These are phyloP conservation scores for Oreohelix idahoensis DNA, from an alignment of 1,140 invertebrate species.

Conservation along the genomic window DNA sequence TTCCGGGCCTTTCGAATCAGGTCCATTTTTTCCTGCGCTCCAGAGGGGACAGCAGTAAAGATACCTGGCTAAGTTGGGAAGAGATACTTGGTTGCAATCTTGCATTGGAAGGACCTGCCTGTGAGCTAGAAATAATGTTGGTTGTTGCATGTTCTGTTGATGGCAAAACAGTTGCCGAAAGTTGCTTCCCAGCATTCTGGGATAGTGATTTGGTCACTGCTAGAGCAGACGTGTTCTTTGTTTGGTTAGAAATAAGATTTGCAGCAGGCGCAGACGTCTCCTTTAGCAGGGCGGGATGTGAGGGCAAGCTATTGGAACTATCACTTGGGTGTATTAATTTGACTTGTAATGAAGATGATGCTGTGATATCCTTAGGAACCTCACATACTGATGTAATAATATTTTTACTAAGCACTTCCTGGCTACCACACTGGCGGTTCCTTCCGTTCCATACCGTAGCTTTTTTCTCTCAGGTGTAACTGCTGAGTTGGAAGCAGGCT, in stretches of 20 bases:
- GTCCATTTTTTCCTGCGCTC: not conserved
- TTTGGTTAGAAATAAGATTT: not conserved
- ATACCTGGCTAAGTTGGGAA: not conserved
- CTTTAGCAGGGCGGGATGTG: not conserved
- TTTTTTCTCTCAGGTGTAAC: slow-evolving; percentile 44
- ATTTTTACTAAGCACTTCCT: slow-evolving; percentile 44
- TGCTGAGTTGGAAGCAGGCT: slow-evolving; percentile 11
- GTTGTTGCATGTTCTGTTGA: not conserved
- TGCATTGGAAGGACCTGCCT: not conserved
- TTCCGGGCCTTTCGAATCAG: not conserved
- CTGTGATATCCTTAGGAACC: not conserved
- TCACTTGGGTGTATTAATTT: not conserved
- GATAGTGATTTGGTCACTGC: not conserved
- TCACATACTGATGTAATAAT: not conserved
- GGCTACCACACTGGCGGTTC: slow-evolving; percentile 49
- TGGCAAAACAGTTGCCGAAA: not conserved
- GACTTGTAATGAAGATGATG: not conserved
- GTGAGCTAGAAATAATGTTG: too few relatives aligned
- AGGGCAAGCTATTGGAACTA: not conserved
- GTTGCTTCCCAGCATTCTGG: not conserved
- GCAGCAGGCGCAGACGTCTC: not conserved
- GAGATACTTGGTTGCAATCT: not conserved
- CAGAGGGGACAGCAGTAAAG: not conserved
- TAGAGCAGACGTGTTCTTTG: not conserved
- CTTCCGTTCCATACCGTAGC: slow-evolving; percentile 60